Evolutionary conservation across 2,113 vertebrate genomes (phyloP), one percentile per base, ranked within the genome.

Genomic region (Neodon shergylaensis): DNA sequence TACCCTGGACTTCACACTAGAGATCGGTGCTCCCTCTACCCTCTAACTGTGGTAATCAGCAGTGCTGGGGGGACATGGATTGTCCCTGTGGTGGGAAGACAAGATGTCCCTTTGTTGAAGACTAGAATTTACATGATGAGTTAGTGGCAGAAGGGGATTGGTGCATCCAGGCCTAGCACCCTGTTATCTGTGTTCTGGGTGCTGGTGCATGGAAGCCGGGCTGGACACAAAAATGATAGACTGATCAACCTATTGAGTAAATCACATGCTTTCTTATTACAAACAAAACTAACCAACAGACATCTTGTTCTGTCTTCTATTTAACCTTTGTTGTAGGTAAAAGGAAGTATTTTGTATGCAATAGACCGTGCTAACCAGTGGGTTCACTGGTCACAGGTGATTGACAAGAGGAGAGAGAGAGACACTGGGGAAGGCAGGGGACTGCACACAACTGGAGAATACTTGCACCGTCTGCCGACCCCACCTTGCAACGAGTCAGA

Each of bases 131-230:
- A 66, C 16, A 31, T 0, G 0, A 44, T n/a, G 68, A n/a, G 26
- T 72, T 78, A 33, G 63, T 9, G 21, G 54, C 81, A 8, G 11
- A 81, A 49, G 58, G 49, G 26, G 12, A 77, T 65, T 13, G 54
- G 5, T 39, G 26, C 10, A 77, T 74, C 54, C 16, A 49, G 21
- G 21, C 42, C 22, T 21, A 22, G 31, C 19, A 6, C 14, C 44
- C 11, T 26, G 5, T 16, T 0, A 0, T 65, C 39, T 19, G 26
- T 16, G 26, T 31, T 33, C 31, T 13, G 52, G 63, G 70, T 22
- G 21, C 52, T 42, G 28, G 21, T 19, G 6, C 33, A 0, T 0
- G 21, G 54, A 22, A 36, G 26, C 31, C 0, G 28, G 33, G 13
- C 66, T 44, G 26, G 36, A 22, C 39, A 39, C 5, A 14, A 19